These are phyloP conservation scores for Scytalopus superciliaris DNA, from an alignment of 2,113 vertebrate species.

Conservation along the genomic window DNA sequence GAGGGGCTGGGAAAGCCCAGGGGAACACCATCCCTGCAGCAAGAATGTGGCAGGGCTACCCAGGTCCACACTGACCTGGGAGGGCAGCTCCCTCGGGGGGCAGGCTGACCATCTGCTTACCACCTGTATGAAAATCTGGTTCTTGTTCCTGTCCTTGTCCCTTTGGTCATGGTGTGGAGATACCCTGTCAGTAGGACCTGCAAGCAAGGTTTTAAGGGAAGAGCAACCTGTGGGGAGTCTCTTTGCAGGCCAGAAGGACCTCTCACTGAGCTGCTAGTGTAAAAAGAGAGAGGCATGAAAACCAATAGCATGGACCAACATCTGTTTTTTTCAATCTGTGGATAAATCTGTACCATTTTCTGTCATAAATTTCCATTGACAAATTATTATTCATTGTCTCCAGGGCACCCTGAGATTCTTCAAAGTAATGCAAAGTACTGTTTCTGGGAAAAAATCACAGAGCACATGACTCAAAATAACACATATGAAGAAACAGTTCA, in stretches of 20 bases:
- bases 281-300: not conserved
- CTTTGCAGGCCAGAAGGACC: not conserved
- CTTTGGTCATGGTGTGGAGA: not conserved
- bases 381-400: not conserved
- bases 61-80: rapidly evolving
- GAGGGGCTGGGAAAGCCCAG: rapidly evolving
- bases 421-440: not conserved
- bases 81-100: not conserved
- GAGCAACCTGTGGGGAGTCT: not conserved
- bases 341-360: not conserved
- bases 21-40: rapidly evolving
- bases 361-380: not conserved
- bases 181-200: not conserved
- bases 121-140: not conserved
- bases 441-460: not conserved
- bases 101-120: not conserved
- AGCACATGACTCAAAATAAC: not conserved
- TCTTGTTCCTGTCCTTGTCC: rapidly evolving
- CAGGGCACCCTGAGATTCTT: not conserved
- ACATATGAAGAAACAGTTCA: not conserved
- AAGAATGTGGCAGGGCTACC: not conserved
- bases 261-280: not conserved
- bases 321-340: not conserved
- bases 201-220: not conserved
- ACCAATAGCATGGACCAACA: not conserved